These are phyloP conservation scores for Manis javanica DNA, from an alignment of 2,797 vertebrate species.

Conservation along the genomic window DNA sequence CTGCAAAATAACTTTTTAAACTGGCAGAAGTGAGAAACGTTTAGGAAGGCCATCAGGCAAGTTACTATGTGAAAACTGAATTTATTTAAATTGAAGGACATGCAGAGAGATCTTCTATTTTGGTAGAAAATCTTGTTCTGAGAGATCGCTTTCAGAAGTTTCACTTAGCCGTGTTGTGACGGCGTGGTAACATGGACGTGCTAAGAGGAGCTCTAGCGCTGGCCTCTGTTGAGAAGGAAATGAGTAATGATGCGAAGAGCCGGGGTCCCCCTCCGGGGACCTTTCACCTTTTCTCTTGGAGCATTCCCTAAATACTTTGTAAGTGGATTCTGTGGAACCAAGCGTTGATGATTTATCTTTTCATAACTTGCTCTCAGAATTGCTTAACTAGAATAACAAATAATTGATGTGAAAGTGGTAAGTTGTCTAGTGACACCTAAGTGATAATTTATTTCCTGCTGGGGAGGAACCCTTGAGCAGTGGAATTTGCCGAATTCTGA, in stretches of 20 bases:
- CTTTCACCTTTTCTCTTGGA: slow-evolving; percentile 34
- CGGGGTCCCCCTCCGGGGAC: not conserved
- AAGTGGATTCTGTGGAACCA: not conserved
- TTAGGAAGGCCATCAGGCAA: slow-evolving; percentile 28
- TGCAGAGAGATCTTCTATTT: not conserved
- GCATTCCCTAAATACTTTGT: not conserved
- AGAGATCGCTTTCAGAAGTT: slow-evolving; percentile 48
- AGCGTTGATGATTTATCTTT: slow-evolving; percentile 24
- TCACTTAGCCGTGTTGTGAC: not conserved
- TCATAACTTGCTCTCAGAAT: slow-evolving; percentile 16
- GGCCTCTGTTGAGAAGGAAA: not conserved
- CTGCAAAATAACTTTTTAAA: slow-evolving; percentile 58
- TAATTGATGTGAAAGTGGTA: slow-evolving; percentile 31
- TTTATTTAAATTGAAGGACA: slow-evolving; percentile 39
- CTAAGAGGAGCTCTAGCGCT: not conserved
- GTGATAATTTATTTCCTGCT: not conserved
- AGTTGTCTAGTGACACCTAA: not conserved
- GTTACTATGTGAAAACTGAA: not conserved
- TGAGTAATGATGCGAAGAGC: slow-evolving; percentile 3
- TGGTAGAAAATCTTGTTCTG: slow-evolving; percentile 40
- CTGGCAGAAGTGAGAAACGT: slow-evolving; percentile 12
- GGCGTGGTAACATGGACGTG: not conserved
- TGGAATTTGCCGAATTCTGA: not conserved
- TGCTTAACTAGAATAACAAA: slow-evolving; percentile 38
- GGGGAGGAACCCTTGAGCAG: not conserved